Evolutionary conservation across 2,888 invertebrate species (phyloP).

Genomic region (Drosophila atroscutellata): DNA sequence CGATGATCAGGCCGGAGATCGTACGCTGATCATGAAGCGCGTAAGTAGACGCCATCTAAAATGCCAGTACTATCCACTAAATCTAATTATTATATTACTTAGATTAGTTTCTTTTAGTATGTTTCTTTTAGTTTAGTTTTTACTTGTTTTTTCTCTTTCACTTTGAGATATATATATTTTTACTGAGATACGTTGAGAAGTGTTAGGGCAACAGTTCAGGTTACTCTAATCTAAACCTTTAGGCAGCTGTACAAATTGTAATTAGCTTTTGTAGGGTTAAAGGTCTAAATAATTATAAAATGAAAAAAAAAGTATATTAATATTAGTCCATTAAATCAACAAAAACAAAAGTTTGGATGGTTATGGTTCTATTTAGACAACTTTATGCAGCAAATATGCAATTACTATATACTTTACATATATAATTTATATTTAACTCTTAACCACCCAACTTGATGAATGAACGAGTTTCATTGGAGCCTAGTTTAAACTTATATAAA

Average conservation of each 20-base stretch:
- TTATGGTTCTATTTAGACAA: conserved; percentile 84
- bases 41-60: conserved; percentile 87
- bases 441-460: conserved; percentile 42
- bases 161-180: conserved; percentile 46
- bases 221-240: not conserved
- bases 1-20: conserved; percentile 92
- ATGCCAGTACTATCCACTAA: not conserved
- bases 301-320: conserved; percentile 29
- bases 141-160: conserved; percentile 30
- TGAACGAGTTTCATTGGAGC: conserved; percentile 44
- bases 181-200: conserved; percentile 37
- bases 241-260: conserved; percentile 74
- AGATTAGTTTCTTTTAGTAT: conserved; percentile 43
- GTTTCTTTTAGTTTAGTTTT: conserved; percentile 40
- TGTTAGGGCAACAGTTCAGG: conserved; percentile 13
- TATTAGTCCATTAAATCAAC: conserved; percentile 63
- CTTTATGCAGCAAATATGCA: conserved; percentile 43
- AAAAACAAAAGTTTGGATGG: conserved; percentile 71
- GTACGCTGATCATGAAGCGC: conserved; percentile 96
- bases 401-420: conserved; percentile 21
- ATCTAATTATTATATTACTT: conserved; percentile 19
- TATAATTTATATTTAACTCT: conserved; percentile 36
- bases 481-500: conserved; percentile 41
- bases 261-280: conserved; percentile 70
- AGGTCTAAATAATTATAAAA: conserved; percentile 44